Evolutionary conservation across 2,113 vertebrate genomes (phyloP).

Genomic region (Notechis scutatus): DNA sequence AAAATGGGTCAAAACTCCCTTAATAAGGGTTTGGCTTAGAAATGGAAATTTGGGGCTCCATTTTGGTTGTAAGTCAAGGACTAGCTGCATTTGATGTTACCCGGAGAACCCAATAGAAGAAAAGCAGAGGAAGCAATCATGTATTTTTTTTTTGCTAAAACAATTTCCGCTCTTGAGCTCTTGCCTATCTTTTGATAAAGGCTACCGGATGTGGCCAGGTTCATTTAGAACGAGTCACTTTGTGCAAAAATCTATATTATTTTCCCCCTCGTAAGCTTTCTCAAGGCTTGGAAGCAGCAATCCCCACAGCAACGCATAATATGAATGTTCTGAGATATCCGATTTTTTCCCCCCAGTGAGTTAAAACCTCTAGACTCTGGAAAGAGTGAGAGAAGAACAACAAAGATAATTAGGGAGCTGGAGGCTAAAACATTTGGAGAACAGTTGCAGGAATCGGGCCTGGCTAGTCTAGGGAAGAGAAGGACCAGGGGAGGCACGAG

Average conservation of each 20-base stretch:
- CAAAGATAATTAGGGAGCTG: too few relatives aligned
- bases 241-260: not conserved
- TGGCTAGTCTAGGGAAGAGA: too few relatives aligned
- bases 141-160: not conserved
- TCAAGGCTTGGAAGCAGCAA: not conserved
- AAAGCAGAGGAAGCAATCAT: not conserved
- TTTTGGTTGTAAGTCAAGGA: not conserved
- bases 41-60: too few relatives aligned
- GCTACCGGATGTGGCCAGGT: accelerated
- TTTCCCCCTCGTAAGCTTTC: not conserved
- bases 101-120: not conserved
- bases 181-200: not conserved
- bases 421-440: too few relatives aligned
- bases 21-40: too few relatives aligned
- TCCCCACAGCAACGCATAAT: too few relatives aligned
- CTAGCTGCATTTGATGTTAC: not conserved
- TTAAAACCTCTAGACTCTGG: not conserved
- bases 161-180: not conserved
- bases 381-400: not conserved
- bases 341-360: accelerated
- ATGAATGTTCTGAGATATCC: not conserved
- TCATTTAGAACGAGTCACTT: not conserved
- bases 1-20: too few relatives aligned
- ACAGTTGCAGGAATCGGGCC: too few relatives aligned
- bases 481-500: too few relatives aligned